Evolutionary conservation across 1,140 invertebrate genomes (phyloP).

Genomic region (Bombus soroeensis): DNA sequence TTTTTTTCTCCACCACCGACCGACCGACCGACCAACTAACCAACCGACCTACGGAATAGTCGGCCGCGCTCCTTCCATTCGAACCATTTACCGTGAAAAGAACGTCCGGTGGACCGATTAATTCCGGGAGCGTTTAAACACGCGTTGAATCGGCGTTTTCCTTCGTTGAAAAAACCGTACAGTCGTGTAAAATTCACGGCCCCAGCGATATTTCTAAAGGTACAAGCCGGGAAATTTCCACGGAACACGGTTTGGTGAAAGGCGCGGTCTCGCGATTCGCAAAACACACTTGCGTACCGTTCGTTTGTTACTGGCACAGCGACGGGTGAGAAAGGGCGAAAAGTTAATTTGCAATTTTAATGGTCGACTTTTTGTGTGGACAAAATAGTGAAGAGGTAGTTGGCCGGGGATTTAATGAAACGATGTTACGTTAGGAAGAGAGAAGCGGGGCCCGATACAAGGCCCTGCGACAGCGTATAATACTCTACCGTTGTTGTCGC

Average conservation of each 20-base stretch:
- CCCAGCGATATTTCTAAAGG: conserved; percentile 61
- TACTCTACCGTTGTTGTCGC: conserved; percentile 40
- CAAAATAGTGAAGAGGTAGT: conserved; percentile 18
- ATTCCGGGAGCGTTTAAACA: conserved; percentile 56
- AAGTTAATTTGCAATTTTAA: conserved; percentile 67
- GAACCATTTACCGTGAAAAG: conserved; percentile 30
- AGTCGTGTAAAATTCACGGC: conserved; percentile 49
- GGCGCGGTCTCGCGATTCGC: conserved; percentile 23
- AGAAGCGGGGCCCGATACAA: background rate
- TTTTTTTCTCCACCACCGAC: background rate
- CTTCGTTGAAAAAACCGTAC: conserved; percentile 10
- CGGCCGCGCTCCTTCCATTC: conserved; percentile 13
- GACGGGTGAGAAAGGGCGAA: conserved; percentile 46
- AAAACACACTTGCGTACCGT: conserved; percentile 21
- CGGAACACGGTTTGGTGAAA: conserved; percentile 32
- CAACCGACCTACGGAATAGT: background rate
- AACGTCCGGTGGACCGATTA: conserved; percentile 59
- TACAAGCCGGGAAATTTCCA: conserved; percentile 49
- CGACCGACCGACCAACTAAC: background rate
- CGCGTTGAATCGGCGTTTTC: conserved; percentile 46
- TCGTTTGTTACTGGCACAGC: conserved; percentile 21
- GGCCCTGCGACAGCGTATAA: conserved; percentile 24
- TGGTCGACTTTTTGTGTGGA: conserved; percentile 52
- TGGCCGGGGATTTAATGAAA: conserved; percentile 56
- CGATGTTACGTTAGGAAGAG: conserved; percentile 32